phyloP scores from a whole-genome alignment of 1,140 invertebrate species.

The Xylocopa sonorina region DNA sequence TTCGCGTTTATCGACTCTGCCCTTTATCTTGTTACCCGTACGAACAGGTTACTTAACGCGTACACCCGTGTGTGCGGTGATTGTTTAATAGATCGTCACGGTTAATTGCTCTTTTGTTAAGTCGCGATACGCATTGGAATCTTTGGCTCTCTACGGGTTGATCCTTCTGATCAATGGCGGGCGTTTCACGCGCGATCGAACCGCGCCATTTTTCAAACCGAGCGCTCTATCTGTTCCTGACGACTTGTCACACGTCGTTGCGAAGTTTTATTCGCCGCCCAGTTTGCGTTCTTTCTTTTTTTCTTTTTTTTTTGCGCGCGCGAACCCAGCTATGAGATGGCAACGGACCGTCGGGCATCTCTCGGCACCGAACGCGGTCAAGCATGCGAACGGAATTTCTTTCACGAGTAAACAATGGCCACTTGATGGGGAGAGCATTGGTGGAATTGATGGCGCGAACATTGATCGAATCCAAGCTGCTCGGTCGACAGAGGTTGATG shows the following conservation, averaged over 20 bases:
- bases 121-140: too few relatives aligned
- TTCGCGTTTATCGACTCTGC: too few relatives aligned
- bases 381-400: conserved; percentile 5
- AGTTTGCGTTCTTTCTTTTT: not conserved
- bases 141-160: too few relatives aligned
- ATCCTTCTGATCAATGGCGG: too few relatives aligned
- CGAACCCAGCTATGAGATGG: not conserved
- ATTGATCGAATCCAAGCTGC: not conserved
- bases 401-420: not conserved
- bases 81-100: too few relatives aligned
- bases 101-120: too few relatives aligned
- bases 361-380: not conserved
- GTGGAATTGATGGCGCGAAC: not conserved
- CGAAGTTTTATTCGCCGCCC: not conserved
- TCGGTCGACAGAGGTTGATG: not conserved
- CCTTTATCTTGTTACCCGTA: too few relatives aligned
- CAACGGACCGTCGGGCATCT: not conserved
- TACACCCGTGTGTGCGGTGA: too few relatives aligned
- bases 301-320: too few relatives aligned
- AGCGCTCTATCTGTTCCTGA: not conserved
- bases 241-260: not conserved
- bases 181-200: not conserved
- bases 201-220: not conserved
- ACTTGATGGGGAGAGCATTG: not conserved
- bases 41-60: too few relatives aligned